phyloP scores from a whole-genome alignment of 1,140 invertebrate species.

The Calosoma granatense region DNA sequence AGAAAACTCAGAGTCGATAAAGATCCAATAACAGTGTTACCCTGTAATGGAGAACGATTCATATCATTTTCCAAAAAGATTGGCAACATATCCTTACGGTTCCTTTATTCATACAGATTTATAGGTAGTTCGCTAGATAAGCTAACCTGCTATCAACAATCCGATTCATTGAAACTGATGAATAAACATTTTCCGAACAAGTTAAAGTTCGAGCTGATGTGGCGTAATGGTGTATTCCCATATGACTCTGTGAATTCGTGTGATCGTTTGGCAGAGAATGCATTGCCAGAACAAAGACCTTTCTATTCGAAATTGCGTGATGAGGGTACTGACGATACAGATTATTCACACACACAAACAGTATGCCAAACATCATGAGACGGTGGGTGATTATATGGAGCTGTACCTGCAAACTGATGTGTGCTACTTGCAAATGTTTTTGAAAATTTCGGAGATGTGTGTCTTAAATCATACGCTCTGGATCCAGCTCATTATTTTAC shows the following conservation, averaged over 20 bases:
- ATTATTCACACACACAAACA: slow-evolving; percentile 33
- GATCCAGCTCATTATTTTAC: no score
- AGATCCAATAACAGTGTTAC: not conserved
- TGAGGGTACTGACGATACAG: slow-evolving; percentile 22
- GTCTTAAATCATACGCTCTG: slow-evolving; percentile 10
- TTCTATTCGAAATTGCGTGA: slow-evolving; percentile 33
- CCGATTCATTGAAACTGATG: not conserved
- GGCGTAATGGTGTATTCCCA: slow-evolving; percentile 19
- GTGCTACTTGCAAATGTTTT: slow-evolving; percentile 32
- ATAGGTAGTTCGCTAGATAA: no score
- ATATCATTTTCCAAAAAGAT: slow-evolving; percentile 3
- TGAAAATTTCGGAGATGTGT: slow-evolving; percentile 29
- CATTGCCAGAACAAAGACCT: slow-evolving; percentile 28
- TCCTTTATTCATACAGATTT: slow-evolving; percentile 10
- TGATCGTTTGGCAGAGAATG: slow-evolving; percentile 23
- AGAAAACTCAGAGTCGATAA: not conserved
- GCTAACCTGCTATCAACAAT: not conserved
- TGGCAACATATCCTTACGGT: not conserved
- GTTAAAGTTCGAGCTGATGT: slow-evolving; percentile 12
- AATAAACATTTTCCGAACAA: slow-evolving; percentile 13
- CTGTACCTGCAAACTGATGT: slow-evolving; percentile 37
- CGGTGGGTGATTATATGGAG: slow-evolving; percentile 33
- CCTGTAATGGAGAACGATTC: not conserved
- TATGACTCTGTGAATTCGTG: slow-evolving; percentile 27
- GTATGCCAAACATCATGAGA: slow-evolving; percentile 32